Evolutionary conservation across 2,888 invertebrate species (phyloP).

Genomic region (Opisthograptis luteolata): DNA sequence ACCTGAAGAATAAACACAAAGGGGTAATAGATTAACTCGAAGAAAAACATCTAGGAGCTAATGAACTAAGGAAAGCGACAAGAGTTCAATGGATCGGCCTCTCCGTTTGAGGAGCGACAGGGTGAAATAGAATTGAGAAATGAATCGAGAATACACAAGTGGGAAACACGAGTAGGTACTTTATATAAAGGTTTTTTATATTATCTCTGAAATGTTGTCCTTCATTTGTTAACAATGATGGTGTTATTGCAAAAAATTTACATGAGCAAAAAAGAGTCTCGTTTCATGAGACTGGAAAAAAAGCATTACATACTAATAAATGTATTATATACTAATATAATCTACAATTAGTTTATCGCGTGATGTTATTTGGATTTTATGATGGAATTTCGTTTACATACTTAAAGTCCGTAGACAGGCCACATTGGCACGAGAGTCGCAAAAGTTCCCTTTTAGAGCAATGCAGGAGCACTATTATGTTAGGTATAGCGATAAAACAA

Average conservation of each 20-base stretch:
- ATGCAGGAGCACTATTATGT: too few relatives aligned
- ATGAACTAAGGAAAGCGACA: constrained; percentile 37
- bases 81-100: constrained; percentile 38
- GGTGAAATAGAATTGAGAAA: constrained; percentile 43
- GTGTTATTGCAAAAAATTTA: constrained; percentile 2
- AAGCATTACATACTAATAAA: too few relatives aligned
- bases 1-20: constrained; percentile 31
- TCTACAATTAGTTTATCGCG: constrained; percentile 6
- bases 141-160: constrained; percentile 27
- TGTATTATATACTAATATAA: too few relatives aligned
- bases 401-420: too few relatives aligned
- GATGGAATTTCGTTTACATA: too few relatives aligned
- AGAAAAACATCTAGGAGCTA: constrained; percentile 34
- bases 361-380: constrained; percentile 8
- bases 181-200: constrained; percentile 7
- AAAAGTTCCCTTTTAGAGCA: too few relatives aligned
- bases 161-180: constrained; percentile 26
- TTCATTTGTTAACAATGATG: constrained; percentile 21
- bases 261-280: too few relatives aligned
- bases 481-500: constrained; percentile 10
- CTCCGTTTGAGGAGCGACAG: constrained; percentile 32
- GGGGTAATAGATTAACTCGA: constrained; percentile 34
- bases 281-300: constrained; percentile 1
- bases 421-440: too few relatives aligned
- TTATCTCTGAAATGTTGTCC: background rate